Evolutionary conservation across 1,140 invertebrate species (phyloP), one percentile per base, ranked within the genome.

Genomic region (Patella vulgata): DNA sequence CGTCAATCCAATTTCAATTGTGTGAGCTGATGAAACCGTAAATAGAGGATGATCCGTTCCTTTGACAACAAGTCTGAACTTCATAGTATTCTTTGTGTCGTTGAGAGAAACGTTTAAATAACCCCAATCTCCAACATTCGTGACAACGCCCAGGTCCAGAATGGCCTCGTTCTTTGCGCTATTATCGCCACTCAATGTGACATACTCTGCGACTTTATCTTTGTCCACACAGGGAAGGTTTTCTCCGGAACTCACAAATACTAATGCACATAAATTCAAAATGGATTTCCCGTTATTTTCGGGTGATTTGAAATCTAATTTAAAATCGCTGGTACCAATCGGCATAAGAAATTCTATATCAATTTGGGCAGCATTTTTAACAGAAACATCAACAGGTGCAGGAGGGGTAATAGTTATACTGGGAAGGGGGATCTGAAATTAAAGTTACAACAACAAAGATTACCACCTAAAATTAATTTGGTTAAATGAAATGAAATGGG

Each of bases 171-270:
- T 46, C 0, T 33, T 46, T 27, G 40, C 19, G 19, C 19, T 25
- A 23, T 39, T 30, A 8, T 39, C 28, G 30, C 47, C 43, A n/a
- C 30, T 9, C 2, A 25, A 30, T 36, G 44, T 21, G 19, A 6
- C 39, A 12, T 58, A 40, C 19, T 30, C 27, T 14, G 52, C 27
- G 8, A 50, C 58, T 19, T 46, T 31, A n/a, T 50, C 23, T 11
- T 21, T 27, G 3, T 42, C 44, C 5, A 65, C 48, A 57, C 69
- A 69, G 1, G 68, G 58, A 6, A 74, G 17, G 48, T 74, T 74
- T 30, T 64, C 58, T 4, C 71, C 71, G 25, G 40, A 55, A 6
- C 21, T 60, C 9, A 33, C 30, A 1, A 72, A 44, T 5, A n/a
- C 23, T 2, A 69, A 43, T 3, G 48, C 47, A 43, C 68, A 72